A percentile compares a stretch with the other conserved stretches of the same genome.
Conservation (phyloP, 2,113 vertebrate species). For the Entelurus aequoreus region DNA sequence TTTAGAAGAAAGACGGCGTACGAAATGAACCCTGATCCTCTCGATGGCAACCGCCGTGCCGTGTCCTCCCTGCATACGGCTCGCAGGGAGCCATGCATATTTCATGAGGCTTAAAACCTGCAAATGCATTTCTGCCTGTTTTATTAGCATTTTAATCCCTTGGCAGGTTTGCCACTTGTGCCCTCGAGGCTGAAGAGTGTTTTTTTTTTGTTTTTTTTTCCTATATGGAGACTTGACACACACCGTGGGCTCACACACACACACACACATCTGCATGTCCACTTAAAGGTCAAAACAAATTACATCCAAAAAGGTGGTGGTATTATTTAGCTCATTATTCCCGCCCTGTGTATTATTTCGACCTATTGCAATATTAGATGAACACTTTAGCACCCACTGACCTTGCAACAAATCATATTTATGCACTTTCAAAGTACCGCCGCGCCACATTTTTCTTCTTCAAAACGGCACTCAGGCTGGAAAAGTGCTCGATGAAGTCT, state of each 20-base stretch:
- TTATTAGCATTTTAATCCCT: slow-evolving; percentile 74
- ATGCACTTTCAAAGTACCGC: neutral
- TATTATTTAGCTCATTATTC: slow-evolving; percentile 3
- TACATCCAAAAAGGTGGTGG: neutral
- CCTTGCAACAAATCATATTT: slow-evolving; percentile 28
- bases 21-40: slow-evolving; percentile 45
- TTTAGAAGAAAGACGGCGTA: slow-evolving; percentile 18
- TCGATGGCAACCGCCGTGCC: slow-evolving; percentile 27
- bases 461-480: slow-evolving; percentile 43
- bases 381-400: slow-evolving; percentile 39
- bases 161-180: slow-evolving; percentile 38
- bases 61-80: slow-evolving; percentile 38
- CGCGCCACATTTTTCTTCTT: neutral
- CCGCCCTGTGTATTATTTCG: neutral
- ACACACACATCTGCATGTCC: slow-evolving; percentile 13
- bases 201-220: slow-evolving; percentile 10
- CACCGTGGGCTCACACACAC: slow-evolving; percentile 14
- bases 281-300: slow-evolving; percentile 27
- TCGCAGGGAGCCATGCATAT: slow-evolving; percentile 62
- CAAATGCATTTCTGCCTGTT: slow-evolving; percentile 64
- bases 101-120: slow-evolving; percentile 64
- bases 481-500: slow-evolving; percentile 69
- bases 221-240: slow-evolving; percentile 39
- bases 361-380: slow-evolving; percentile 32
- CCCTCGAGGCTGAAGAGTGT: slow-evolving; percentile 25